Evolutionary conservation across 1,140 invertebrate genomes (phyloP).

Genomic region (Drosophila ohnishii): DNA sequence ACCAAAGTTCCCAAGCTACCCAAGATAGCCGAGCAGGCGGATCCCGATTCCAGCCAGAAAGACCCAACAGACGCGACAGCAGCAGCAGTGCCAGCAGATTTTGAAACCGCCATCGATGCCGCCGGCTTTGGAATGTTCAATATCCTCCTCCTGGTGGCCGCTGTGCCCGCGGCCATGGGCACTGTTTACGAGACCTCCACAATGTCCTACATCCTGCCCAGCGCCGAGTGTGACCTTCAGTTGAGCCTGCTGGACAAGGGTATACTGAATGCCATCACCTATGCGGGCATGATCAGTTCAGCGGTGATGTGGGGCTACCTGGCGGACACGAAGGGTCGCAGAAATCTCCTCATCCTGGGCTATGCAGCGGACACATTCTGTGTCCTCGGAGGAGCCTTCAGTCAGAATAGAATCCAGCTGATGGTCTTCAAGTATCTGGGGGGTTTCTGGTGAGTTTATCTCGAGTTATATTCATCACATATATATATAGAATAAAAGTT

Average conservation of each 20-base stretch:
- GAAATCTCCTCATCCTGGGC: conserved; percentile 88
- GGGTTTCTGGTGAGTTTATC: conserved; percentile 88
- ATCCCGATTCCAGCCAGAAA: conserved; percentile 2
- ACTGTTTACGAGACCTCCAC: conserved; percentile 87
- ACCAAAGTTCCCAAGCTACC: conserved; percentile 19
- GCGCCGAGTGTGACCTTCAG: conserved; percentile 88
- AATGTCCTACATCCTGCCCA: conserved; percentile 88
- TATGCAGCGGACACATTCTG: conserved; percentile 88
- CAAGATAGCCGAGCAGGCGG: conserved; percentile 14
- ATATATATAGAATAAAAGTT: neutral
- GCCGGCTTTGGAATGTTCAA: conserved; percentile 88
- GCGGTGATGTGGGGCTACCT: conserved; percentile 92
- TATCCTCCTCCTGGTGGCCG: conserved; percentile 85
- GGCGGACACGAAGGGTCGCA: conserved; percentile 89
- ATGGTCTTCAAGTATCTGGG: conserved; percentile 89
- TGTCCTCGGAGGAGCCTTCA: conserved; percentile 87
- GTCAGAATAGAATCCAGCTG: conserved; percentile 88
- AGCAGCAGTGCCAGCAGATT: conserved; percentile 83
- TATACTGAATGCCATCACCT: conserved; percentile 87
- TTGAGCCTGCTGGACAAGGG: conserved; percentile 88
- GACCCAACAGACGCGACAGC: conserved; percentile 20
- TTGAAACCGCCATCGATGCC: conserved; percentile 86
- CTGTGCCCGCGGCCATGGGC: conserved; percentile 87
- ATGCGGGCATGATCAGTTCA: conserved; percentile 86
- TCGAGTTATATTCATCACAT: neutral